Evolutionary conservation across 2,113 vertebrate species (phyloP), one percentile per base, ranked within the genome.

Genomic region (Rhodinocichla rosea): DNA sequence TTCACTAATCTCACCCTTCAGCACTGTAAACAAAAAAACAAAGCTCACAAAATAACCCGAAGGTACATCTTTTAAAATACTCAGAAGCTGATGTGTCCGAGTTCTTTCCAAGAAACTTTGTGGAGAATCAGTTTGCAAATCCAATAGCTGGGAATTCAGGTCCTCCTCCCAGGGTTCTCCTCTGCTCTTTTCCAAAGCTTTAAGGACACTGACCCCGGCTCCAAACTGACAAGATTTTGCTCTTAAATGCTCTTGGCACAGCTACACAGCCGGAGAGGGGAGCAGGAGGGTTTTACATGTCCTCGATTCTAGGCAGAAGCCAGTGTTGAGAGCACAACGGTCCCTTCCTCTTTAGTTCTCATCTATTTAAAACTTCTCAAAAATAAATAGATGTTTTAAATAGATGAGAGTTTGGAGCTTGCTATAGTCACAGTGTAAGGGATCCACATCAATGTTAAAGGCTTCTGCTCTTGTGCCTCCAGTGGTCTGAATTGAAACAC

Each of bases 311-410:
- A 76, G 64, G 83, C 76, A 69, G 94, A 32, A 87, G 80, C 50
- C 53, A 18, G 64, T 47, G 39, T 87, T 71, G 81, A 19, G 33
- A 96, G 83, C 53, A 80, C 83, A 86, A 67, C 6, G 0, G 40
- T 57, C 86, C 67, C 86, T 93, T 90, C 92, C 69, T 92, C 92
- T 70, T 78, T 40, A 68, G 80, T 81, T 75, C 83, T 81, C 80
- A 89, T 87, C 95, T 97, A 96, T 97, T 96, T 97, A 94, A 96
- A 97, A 92, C 94, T 79, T 53, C 80, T 82, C 77, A 92, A 78
- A 96, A 96, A 96, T 97, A 96, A 96, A 95, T 87, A 93, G 64
- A 64, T 78, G 86, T 94, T 55, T 96, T 95, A 97, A 96, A 96
- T 96, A 96, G 93, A 95, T 82, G 62, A 56, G 82, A 82, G 65